Evolutionary conservation across 2,888 invertebrate genomes (phyloP), one percentile per base, ranked within the genome.

Genomic region (Hirtodrosophila trivittata): DNA sequence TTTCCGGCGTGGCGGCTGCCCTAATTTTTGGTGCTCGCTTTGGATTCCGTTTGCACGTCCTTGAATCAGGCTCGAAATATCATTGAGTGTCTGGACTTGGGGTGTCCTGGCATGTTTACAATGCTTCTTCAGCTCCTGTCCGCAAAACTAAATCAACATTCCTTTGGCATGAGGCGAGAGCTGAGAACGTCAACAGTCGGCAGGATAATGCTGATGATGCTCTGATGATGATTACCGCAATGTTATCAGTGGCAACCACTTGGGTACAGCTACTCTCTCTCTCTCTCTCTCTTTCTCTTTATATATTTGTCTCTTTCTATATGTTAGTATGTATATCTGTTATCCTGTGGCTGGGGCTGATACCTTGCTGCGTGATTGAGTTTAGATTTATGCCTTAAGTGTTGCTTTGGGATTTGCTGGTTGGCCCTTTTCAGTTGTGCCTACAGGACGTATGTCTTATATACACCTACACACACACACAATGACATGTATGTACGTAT

Each of bases 351-450:
- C 28, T 28, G 28, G 8, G 43, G 32, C 14, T 18, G 58, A 55
- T 57, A 67, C 65, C 65, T 65, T 52, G 55, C 64, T 65, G 75
- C 52, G 64, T 85, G 86, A 80, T 86, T 78, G 80, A 76, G 84
- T 80, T 81, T 67, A 83, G 83, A 81, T 81, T 86, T 81, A 86
- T 81, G 81, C 74, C 66, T 76, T 83, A 83, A 81, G 86, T 83
- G 84, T 65, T 54, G 74, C 81, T 64, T 43, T 59, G 86, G 84
- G 84, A 80, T 74, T 83, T 86, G 63, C 43, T 55, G 41, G 32
- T 58, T 54, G 42, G 57, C 38, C 56, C 47, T 54, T 50, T 46
- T 37, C 51, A 50, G 50, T 66, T 32, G 10, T 16, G 73, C 63
- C 64, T 82, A 71, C 60, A 57, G 63, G 66, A 52, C 57, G 69